Conservation (phyloP, 2,888 invertebrate species). For the Ophion ventricosus region DNA sequence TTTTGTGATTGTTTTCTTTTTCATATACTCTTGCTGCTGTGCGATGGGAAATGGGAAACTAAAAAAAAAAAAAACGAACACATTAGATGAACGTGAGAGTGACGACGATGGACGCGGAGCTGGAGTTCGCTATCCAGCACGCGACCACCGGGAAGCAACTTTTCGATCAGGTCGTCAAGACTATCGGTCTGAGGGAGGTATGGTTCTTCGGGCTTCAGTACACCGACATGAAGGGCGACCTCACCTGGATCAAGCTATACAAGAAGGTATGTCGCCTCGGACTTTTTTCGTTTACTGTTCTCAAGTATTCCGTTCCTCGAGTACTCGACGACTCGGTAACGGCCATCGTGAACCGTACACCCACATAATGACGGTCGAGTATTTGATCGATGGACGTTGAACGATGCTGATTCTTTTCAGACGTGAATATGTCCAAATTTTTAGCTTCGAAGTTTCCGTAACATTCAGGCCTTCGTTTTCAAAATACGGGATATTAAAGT, state of each 20-base stretch:
- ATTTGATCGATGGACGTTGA: neutral
- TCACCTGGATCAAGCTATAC: conserved; percentile 99
- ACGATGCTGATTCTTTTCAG: neutral
- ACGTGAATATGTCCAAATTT: neutral
- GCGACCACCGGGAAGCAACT: conserved; percentile 99
- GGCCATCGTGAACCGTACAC: too few species aligned
- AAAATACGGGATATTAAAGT: too few species aligned
- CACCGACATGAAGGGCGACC: conserved; percentile 98
- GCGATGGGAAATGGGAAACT: neutral
- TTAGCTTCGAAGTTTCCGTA: too few species aligned
- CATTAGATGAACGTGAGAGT: conserved; percentile 98
- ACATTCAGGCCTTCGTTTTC: too few species aligned
- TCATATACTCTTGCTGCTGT: conserved; percentile 60
- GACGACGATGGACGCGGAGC: conserved; percentile 99
- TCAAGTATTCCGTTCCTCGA: neutral
- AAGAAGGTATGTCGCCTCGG: conserved; percentile 92
- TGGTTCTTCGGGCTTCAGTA: conserved; percentile 99
- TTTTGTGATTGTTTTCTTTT: conserved; percentile 59
- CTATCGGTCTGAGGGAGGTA: conserved; percentile 98
- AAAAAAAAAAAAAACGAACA: conserved; percentile 16
- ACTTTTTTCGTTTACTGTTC: conserved; percentile 12
- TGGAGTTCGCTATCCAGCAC: conserved; percentile 99
- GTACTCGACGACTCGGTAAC: neutral
- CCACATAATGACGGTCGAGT: neutral
- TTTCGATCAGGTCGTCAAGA: conserved; percentile 99